A percentile compares a stretch with the other conserved stretches of the same genome.
These are phyloP conservation scores for Xiphydria camelus DNA, from an alignment of 2,888 invertebrate genomes.

Conservation along the genomic window DNA sequence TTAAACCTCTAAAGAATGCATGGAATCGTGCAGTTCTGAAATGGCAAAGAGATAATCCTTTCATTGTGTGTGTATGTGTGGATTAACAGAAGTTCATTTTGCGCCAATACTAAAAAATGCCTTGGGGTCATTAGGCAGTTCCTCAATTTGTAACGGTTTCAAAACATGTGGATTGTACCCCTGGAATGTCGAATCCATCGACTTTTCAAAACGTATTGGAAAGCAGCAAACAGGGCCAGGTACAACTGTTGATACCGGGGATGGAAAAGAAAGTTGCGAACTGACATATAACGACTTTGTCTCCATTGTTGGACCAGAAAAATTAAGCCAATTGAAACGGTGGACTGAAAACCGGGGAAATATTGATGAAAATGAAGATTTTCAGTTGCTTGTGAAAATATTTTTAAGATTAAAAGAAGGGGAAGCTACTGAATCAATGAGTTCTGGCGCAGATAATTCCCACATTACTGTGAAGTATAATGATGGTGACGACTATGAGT, in stretches of 20 bases:
- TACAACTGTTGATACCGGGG: constrained; percentile 4
- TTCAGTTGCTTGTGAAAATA: no score
- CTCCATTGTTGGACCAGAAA: no score
- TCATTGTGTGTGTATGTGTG: constrained; percentile 19
- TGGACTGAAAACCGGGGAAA: no score
- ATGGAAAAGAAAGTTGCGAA: not conserved
- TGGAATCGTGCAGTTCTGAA: constrained; percentile 29
- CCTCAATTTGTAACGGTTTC: constrained; percentile 25
- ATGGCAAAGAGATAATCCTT: constrained; percentile 29
- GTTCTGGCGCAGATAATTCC: no score
- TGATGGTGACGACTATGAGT: no score
- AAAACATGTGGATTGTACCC: constrained; percentile 29
- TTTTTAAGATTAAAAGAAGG: no score
- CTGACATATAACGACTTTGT: constrained; percentile 9
- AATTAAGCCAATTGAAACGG: no score
- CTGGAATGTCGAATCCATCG: constrained; percentile 26
- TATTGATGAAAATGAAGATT: no score
- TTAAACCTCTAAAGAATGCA: constrained; percentile 28
- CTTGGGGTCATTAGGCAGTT: constrained; percentile 5
- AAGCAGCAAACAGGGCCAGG: no score
- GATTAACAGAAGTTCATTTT: constrained; percentile 30
- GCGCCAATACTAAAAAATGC: constrained; percentile 28
- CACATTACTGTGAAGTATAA: no score
- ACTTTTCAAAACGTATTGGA: constrained; percentile 25
- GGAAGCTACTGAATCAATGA: no score